Base-by-base conservation (phyloP, 2,797 vertebrate species). In the Rhinogobio ventralis region DNA sequence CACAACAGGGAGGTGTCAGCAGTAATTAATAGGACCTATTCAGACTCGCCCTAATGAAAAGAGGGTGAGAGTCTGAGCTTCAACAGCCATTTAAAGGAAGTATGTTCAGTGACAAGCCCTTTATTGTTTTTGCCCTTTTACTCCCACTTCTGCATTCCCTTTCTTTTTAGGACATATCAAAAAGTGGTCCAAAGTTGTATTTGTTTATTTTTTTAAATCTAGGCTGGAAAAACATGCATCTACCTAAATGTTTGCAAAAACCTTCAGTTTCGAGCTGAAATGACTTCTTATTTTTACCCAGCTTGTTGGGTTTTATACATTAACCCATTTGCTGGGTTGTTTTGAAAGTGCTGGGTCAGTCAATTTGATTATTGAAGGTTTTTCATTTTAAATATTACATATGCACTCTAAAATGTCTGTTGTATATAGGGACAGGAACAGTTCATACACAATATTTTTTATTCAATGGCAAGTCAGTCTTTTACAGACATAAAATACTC, bases 21-120 rank as follows among this genome's bases (percentile, higher is more conserved):
- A 79, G 76, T 89, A 88, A 88, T 87, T 89, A 90, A 91, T 88
- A 87, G 85, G 74, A 88, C 77, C 72, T 69, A 86, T 87, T 84
- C 76, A 87, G 67, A 84, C 72, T 55, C 74, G 36, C 82, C 71
- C 79, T 88, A 88, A 86, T 53, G 55, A 73, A 76, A 66, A 69
- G 51, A 69, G 42, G 46, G 20, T 13, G 62, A 72, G 33, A 53
- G 3, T 71, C 39, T 51, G 25, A 79, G 30, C 28, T 71, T 83
- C 4, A 83, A 55, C 46, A 80, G 45, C 82, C 62, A 72, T 89
- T 82, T 82, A 86, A 87, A 71, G 28, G 57, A 74, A 67, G 28
- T 82, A 33, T 33, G 20, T 79, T 85, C 55, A 69, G 28, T 30
- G 36, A 42, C 45, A 55, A 49, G n/a, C 49, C 57, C 62, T 82